Evolutionary conservation across 2,113 vertebrate species (phyloP).

Genomic region (Ceratotherium simum): DNA sequence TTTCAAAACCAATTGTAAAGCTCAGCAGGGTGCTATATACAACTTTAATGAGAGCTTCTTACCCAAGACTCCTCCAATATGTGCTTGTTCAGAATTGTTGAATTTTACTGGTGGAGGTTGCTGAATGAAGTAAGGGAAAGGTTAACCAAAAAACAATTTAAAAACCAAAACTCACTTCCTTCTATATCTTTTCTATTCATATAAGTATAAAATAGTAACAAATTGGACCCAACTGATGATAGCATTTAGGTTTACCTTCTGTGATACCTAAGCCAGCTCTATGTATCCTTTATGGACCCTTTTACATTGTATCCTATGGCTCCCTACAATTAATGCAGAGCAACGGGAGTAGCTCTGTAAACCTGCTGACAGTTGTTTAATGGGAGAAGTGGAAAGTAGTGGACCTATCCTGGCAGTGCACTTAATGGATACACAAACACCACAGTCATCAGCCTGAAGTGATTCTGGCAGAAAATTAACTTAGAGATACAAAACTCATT

Average conservation of each 20-base stretch:
- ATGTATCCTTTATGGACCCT: slow-evolving; percentile 54
- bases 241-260: slow-evolving; percentile 78
- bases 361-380: slow-evolving; percentile 85
- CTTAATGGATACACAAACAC: slow-evolving; percentile 87
- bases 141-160: slow-evolving; percentile 73
- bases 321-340: slow-evolving; percentile 83
- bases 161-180: slow-evolving; percentile 73
- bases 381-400: slow-evolving; percentile 82
- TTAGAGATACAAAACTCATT: slow-evolving; percentile 85
- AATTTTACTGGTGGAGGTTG: slow-evolving; percentile 64
- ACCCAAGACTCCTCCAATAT: slow-evolving; percentile 64
- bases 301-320: slow-evolving; percentile 62
- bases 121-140: slow-evolving; percentile 73
- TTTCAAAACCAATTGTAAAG: slow-evolving; percentile 85
- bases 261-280: slow-evolving; percentile 60
- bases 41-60: slow-evolving; percentile 77
- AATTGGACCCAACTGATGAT: slow-evolving; percentile 70
- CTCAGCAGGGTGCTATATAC: slow-evolving; percentile 83
- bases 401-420: slow-evolving; percentile 84
- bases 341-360: slow-evolving; percentile 78
- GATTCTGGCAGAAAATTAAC: slow-evolving; percentile 89
- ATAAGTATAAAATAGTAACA: slow-evolving; percentile 65
- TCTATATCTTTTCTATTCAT: slow-evolving; percentile 63
- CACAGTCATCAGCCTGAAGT: slow-evolving; percentile 83
- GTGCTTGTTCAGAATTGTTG: slow-evolving; percentile 71